Percentiles rank a stretch among this genome's conserved stretches.
phyloP scores from a whole-genome alignment of 1,140 invertebrate genomes.

The Andricus grossulariae region DNA sequence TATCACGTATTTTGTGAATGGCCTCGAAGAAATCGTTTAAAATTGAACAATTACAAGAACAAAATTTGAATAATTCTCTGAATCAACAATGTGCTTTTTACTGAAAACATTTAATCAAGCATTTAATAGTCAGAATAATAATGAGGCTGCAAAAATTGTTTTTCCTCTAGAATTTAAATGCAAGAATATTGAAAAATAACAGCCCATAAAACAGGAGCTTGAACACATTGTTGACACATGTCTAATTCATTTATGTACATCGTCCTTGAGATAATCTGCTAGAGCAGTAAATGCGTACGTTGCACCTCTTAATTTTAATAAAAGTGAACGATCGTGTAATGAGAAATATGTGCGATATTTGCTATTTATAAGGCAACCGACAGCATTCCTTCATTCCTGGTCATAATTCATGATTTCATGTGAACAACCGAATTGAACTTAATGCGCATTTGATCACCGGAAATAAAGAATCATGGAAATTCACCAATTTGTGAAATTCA shows the following conservation, averaged over 20 bases:
- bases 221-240: constrained; percentile 8
- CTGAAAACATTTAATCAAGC: no score
- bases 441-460: no score
- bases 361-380: not conserved
- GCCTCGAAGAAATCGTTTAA: no score
- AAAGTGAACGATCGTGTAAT: constrained; percentile 5
- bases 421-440: no score
- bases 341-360: constrained; percentile 1
- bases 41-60: no score
- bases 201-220: not conserved
- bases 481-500: no score
- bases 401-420: not conserved
- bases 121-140: no score
- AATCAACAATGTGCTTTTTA: no score
- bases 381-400: not conserved
- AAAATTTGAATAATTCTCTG: no score
- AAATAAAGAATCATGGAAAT: no score
- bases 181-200: not conserved
- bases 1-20: no score
- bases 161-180: not conserved
- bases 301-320: constrained; percentile 13
- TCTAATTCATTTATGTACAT: not conserved
- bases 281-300: constrained; percentile 5
- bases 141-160: no score
- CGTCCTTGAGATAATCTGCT: constrained; percentile 9